A percentile compares a stretch with the other conserved stretches of the same genome.
Evolutionary conservation across 2,888 invertebrate species (phyloP).

Genomic region (Leucophora obtusa): DNA sequence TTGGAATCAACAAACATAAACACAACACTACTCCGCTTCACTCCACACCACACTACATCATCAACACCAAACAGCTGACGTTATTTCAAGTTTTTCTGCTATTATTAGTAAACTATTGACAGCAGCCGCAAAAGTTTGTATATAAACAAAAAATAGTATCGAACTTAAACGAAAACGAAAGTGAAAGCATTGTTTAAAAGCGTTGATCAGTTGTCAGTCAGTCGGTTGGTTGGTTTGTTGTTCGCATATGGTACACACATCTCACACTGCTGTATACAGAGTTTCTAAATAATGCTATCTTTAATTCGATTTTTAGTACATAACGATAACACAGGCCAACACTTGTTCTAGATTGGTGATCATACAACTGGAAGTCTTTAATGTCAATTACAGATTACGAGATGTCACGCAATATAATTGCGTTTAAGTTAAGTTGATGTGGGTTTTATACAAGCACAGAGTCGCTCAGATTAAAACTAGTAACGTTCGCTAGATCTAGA

Average conservation of each 20-base stretch:
- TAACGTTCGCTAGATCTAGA: no score
- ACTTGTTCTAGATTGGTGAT: no score
- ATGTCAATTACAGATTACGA: no score
- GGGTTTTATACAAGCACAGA: no score
- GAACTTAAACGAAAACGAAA: conserved; percentile 45
- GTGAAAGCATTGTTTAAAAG: conserved; percentile 54
- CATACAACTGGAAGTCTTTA: no score
- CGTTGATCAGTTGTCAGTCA: conserved; percentile 12
- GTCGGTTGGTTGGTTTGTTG: conserved; percentile 4
- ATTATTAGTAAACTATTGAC: conserved; percentile 2
- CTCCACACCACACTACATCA: not conserved
- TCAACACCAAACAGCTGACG: conserved; percentile 27
- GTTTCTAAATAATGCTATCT: no score
- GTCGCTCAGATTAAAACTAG: no score
- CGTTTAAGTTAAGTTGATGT: no score
- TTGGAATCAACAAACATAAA: conserved; percentile 20
- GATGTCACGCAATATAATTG: no score
- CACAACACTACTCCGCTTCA: not conserved
- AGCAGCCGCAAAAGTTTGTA: conserved; percentile 9
- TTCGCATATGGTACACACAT: not conserved
- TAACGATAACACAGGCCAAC: no score
- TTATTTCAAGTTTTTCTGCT: conserved; percentile 36
- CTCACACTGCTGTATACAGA: no score
- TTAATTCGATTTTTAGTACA: no score
- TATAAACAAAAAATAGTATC: conserved; percentile 3